phyloP scores from a whole-genome alignment of 1,140 invertebrate species.

The Cecropterus lyciades region DNA sequence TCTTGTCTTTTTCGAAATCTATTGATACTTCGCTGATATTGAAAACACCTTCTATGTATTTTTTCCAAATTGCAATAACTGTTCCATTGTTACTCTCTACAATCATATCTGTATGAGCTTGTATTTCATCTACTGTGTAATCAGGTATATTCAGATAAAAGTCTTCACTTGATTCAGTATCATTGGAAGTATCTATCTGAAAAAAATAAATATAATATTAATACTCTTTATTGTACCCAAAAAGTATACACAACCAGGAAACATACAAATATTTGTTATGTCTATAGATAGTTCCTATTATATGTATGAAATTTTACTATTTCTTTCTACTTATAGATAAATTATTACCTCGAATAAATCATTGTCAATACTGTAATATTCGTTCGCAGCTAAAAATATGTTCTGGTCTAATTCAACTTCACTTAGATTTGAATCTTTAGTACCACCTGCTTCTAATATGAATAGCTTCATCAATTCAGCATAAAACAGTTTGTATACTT shows the following conservation, averaged over 20 bases:
- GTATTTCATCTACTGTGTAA: constrained; percentile 85
- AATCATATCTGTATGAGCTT: constrained; percentile 85
- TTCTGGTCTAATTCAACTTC: constrained; percentile 74
- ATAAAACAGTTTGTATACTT: constrained; percentile 63
- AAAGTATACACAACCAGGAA: no score
- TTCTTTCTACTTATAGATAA: no score
- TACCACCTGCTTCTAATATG: constrained; percentile 48
- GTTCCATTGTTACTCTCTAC: constrained; percentile 82
- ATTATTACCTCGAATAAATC: constrained; percentile 82
- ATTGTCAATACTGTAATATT: constrained; percentile 80
- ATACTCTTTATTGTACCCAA: no score
- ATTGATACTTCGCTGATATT: constrained; percentile 83
- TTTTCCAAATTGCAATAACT: constrained; percentile 85
- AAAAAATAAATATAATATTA: no score
- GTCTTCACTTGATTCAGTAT: constrained; percentile 76
- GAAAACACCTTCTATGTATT: constrained; percentile 87
- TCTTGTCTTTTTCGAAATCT: constrained; percentile 80
- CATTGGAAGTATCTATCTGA: constrained; percentile 83
- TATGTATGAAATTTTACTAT: no score
- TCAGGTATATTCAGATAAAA: constrained; percentile 84
- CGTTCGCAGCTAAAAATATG: constrained; percentile 73
- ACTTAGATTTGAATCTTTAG: constrained; percentile 50
- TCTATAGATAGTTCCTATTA: no score
- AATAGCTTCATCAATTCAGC: constrained; percentile 70
- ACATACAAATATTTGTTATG: no score